Base-by-base conservation (phyloP, 2,888 invertebrate species). In the Leptogaster cylindrica region DNA sequence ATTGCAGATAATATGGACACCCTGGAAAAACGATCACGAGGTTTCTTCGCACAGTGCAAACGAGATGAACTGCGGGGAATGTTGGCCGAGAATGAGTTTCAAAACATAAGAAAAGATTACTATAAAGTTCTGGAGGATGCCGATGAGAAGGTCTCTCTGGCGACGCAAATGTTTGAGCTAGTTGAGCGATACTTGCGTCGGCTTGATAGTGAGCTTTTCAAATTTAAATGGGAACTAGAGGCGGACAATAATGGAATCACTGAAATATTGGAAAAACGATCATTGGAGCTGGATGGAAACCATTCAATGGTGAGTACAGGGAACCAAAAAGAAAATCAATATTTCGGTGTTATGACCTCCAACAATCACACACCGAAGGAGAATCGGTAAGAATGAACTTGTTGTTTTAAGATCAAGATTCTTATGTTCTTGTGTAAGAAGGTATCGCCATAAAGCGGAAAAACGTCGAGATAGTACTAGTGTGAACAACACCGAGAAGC, bases 161-260 rank as follows among this genome's bases (percentile, higher is more conserved):
- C 97, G 10, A 95, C 91, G 80, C 93, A 94, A 81, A 93, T 97
- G 87, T 92, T 95, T 79, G 97, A 97, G 76, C 84, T 97, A 75
- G 95, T 97, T 65, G 95, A 96, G 77, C 87, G 95, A 77, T 97
- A 97, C 83, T 84, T 95, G 75, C 84, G 95, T 69, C 87, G 93
- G 79, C 83, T 99, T 64, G 87, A 90, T 73, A 88, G 88, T 14
- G 99, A 99, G 79, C 82, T 97, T 61, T 92, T 94, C 74, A 98
- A 99, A 80, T 99, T 99, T 81, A 98, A 98, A 82, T 94, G 97
- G 86, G 99, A 99, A 82, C 82, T 99, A 68, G 99, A 99, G 82
- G 98, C 98, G 1, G 99, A 99, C 81, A 95, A 97, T 84, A 94
- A 97, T 74, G 98, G 98, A 2, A 96, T 97, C 65, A 98, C 98